Evolutionary conservation across 2,113 vertebrate genomes (phyloP).

Genomic region (Oenanthe oenanthe): DNA sequence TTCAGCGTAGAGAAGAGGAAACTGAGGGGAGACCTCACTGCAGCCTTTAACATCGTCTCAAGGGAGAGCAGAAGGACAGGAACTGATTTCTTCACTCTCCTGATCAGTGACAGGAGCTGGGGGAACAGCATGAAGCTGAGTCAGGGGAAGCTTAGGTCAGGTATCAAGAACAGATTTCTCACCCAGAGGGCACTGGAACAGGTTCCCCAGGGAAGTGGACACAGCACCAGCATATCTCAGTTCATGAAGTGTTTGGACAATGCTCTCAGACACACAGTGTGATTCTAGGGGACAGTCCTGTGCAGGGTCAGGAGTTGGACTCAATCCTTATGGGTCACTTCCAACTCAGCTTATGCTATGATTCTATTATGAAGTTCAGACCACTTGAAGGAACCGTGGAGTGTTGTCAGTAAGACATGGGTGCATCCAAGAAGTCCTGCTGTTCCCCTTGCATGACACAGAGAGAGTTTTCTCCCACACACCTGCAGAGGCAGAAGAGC

Average conservation of each 20-base stretch:
- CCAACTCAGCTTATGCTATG: background rate
- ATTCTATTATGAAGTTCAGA: background rate
- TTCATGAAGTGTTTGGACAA: background rate
- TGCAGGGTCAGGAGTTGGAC: background rate
- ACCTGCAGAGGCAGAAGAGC: background rate
- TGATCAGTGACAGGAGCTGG: background rate
- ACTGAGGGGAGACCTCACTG: background rate
- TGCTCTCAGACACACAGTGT: rapidly evolving
- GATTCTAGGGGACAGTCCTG: background rate
- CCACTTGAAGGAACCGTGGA: background rate
- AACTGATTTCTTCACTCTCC: background rate
- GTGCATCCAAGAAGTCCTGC: background rate
- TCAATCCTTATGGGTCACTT: background rate
- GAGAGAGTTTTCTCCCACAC: background rate
- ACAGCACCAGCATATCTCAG: background rate
- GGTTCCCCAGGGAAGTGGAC: background rate
- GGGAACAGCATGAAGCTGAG: background rate
- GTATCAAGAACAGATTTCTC: background rate
- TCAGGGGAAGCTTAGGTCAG: background rate
- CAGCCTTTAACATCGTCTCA: background rate
- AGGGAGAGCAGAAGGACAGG: background rate
- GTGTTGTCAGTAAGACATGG: rapidly evolving
- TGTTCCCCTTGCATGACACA: background rate
- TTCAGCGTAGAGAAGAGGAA: background rate
- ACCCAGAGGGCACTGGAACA: background rate